phyloP scores from a whole-genome alignment of 2,113 vertebrate species.

The Micronycteris hirsuta region DNA sequence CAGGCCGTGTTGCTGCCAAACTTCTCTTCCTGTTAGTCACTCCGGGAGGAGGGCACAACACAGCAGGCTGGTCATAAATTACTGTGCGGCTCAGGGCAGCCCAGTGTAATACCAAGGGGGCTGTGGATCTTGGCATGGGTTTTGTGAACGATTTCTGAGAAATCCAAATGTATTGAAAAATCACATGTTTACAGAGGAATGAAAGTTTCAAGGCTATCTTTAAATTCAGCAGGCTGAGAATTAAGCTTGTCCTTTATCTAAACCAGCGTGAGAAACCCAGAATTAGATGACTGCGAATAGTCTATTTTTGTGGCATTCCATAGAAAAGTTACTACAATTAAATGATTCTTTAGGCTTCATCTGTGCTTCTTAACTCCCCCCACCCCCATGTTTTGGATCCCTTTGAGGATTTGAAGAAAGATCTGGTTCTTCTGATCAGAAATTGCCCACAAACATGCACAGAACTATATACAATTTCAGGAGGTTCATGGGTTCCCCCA shows the following conservation, averaged over 20 bases:
- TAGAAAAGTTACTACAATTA: not conserved
- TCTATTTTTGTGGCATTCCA: not conserved
- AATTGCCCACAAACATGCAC: not conserved
- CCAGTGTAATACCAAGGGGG: conserved; percentile 4
- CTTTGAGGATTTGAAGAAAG: conserved; percentile 3
- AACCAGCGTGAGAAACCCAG: conserved; percentile 25
- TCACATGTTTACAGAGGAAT: conserved; percentile 38
- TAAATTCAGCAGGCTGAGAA: conserved; percentile 27
- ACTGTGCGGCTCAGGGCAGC: not conserved
- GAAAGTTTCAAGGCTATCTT: conserved; percentile 34
- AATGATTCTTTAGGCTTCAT: not conserved
- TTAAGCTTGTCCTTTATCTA: not conserved
- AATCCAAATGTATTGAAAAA: conserved; percentile 52
- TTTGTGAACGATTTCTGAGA: conserved; percentile 58
- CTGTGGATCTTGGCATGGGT: conserved; percentile 24
- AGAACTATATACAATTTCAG: not conserved
- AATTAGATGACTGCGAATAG: not conserved
- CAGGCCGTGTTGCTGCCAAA: conserved; percentile 61
- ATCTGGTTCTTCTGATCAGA: not conserved
- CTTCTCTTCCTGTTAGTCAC: conserved; percentile 74
- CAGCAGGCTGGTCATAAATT: conserved; percentile 37
- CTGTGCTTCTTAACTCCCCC: not conserved
- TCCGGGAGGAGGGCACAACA: conserved; percentile 35
- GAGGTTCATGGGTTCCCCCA: not conserved
- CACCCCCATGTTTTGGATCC: not conserved